phyloP scores from a whole-genome alignment of 1,140 invertebrate species.

The Zaprionus gabonicus region DNA sequence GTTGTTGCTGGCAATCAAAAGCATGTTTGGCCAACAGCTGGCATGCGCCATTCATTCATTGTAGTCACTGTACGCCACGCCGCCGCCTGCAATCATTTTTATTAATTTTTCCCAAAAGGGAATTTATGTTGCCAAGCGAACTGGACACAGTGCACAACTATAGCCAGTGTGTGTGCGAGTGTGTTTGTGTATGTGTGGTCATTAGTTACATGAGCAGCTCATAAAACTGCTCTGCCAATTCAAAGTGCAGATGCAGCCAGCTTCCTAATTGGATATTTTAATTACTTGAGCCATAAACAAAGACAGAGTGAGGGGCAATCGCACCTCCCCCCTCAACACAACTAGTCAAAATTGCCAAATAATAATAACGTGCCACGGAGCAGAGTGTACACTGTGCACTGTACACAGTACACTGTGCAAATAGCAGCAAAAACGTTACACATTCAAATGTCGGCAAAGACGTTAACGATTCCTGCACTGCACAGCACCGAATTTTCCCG shows the following conservation, averaged over 20 bases:
- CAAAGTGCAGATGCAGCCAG: slow-evolving; percentile 35
- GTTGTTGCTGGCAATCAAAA: slow-evolving; percentile 70
- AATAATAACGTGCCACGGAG: slow-evolving; percentile 53
- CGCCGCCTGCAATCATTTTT: slow-evolving; percentile 78
- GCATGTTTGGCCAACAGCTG: slow-evolving; percentile 80
- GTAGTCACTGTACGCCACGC: slow-evolving; percentile 31
- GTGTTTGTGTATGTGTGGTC: slow-evolving; percentile 35
- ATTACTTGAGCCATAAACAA: slow-evolving; percentile 65
- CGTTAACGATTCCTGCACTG: slow-evolving; percentile 44
- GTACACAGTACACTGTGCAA: slow-evolving; percentile 33
- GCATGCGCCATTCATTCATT: slow-evolving; percentile 81
- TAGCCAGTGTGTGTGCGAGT: not conserved
- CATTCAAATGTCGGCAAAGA: slow-evolving; percentile 34
- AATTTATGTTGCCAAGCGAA: slow-evolving; percentile 69
- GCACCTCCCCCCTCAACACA: slow-evolving; percentile 6
- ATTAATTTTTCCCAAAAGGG: slow-evolving; percentile 79
- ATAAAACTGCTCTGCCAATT: slow-evolving; percentile 46
- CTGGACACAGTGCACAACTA: slow-evolving; percentile 6
- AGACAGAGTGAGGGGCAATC: not conserved
- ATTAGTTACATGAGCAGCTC: slow-evolving; percentile 75
- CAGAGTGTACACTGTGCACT: slow-evolving; percentile 38
- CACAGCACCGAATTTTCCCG: slow-evolving; percentile 30
- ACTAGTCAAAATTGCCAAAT: slow-evolving; percentile 64
- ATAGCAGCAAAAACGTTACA: slow-evolving; percentile 24
- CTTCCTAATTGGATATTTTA: slow-evolving; percentile 77